phyloP scores from a whole-genome alignment of 1,140 invertebrate genomes.

The Aricia agestis region DNA sequence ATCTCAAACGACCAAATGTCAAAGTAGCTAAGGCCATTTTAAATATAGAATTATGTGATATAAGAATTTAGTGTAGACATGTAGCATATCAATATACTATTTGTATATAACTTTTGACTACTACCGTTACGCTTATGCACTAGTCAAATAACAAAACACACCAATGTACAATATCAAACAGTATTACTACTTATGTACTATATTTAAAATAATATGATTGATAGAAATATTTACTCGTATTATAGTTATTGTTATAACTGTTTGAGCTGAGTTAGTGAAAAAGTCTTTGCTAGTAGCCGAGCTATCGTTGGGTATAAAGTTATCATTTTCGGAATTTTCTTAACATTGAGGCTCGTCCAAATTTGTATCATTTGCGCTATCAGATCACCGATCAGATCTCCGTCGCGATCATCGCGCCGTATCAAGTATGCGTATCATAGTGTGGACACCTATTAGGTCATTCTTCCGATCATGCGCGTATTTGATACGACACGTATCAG shows the following conservation, averaged over 20 bases:
- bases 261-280: neutral
- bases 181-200: neutral
- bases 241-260: neutral
- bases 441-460: too few relatives aligned
- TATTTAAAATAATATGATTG: neutral
- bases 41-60: constrained; percentile 32
- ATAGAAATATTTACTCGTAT: neutral
- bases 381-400: too few relatives aligned
- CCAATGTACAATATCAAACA: constrained; percentile 9
- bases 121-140: neutral
- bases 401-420: too few relatives aligned
- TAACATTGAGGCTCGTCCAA: too few relatives aligned
- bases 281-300: neutral
- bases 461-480: too few relatives aligned
- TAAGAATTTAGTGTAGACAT: neutral
- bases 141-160: constrained; percentile 9
- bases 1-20: constrained; percentile 54
- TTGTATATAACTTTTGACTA: constrained; percentile 11
- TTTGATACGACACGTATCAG: too few relatives aligned
- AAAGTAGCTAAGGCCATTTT: constrained; percentile 15
- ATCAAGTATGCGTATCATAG: too few relatives aligned
- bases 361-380: too few relatives aligned
- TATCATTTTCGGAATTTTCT: too few relatives aligned
- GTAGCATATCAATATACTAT: constrained; percentile 13
- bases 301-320: neutral